Conservation (phyloP, 2,113 vertebrate species). For the Sapajus apella region DNA sequence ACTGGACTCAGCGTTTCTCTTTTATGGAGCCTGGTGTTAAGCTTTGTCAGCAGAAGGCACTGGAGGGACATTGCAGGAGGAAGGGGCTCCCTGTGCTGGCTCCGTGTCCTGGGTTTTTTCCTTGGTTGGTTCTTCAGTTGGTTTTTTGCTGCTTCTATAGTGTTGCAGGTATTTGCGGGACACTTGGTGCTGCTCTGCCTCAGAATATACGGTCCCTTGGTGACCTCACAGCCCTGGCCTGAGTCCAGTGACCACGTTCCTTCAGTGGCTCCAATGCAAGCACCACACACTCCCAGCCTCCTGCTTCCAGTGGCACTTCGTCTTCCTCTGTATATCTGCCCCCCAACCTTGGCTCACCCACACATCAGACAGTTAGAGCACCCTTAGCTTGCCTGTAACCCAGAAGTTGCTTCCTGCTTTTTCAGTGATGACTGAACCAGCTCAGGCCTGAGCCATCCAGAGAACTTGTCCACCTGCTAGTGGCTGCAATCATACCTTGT, state of each 20-base stretch:
- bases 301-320: not conserved
- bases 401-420: not conserved
- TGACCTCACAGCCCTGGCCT: not conserved
- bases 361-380: not conserved
- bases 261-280: not conserved
- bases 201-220: not conserved
- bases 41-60: not conserved
- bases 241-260: not conserved
- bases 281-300: rapidly evolving
- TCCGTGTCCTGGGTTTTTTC: not conserved
- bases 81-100: not conserved
- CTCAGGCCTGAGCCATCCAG: not conserved
- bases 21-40: not conserved
- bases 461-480: not conserved
- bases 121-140: too few relatives aligned
- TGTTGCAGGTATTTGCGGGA: not conserved
- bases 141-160: not conserved
- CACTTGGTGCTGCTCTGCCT: not conserved
- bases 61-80: not conserved
- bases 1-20: not conserved
- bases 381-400: rapidly evolving
- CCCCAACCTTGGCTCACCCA: not conserved
- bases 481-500: not conserved
- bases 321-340: not conserved
- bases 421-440: not conserved